These are phyloP conservation scores for Amazona finschi DNA, from an alignment of 2,797 vertebrate species.

Conservation along the genomic window DNA sequence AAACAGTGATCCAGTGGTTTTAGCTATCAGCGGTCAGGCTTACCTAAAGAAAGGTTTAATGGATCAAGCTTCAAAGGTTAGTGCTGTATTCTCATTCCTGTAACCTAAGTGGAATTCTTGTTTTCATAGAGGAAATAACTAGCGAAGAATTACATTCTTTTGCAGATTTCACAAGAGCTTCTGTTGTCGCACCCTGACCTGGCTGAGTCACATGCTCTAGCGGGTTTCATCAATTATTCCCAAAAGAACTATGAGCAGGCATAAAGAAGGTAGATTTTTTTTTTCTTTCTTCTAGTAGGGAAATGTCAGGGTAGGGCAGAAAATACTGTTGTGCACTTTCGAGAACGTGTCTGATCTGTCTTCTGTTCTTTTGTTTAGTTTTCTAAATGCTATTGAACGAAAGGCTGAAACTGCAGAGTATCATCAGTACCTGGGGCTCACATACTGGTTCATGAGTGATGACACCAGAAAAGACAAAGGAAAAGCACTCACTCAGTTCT, in stretches of 20 bases:
- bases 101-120: background rate
- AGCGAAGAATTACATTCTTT: background rate
- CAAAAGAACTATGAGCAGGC: conserved; percentile 82
- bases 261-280: conserved; percentile 81
- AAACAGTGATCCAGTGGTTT: conserved; percentile 78
- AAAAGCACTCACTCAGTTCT: conserved; percentile 88
- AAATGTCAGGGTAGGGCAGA: background rate
- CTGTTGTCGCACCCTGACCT: conserved; percentile 78
- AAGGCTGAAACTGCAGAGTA: conserved; percentile 82
- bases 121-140: background rate
- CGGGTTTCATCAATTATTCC: conserved; percentile 77
- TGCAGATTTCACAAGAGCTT: conserved; percentile 85
- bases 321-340: background rate
- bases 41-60: conserved; percentile 83
- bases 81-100: background rate
- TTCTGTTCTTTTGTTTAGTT: conserved; percentile 74
- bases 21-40: conserved; percentile 82
- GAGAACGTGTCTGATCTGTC: background rate
- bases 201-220: conserved; percentile 79
- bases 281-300: background rate
- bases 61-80: conserved; percentile 86
- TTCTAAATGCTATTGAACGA: conserved; percentile 81
- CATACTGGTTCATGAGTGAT: conserved; percentile 93
- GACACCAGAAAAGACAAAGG: conserved; percentile 87
- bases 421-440: conserved; percentile 85